A percentile compares a stretch with the other conserved stretches of the same genome.
These are phyloP conservation scores for Noctuana brunneofusca DNA, from an alignment of 2,888 invertebrate species.

Conservation along the genomic window DNA sequence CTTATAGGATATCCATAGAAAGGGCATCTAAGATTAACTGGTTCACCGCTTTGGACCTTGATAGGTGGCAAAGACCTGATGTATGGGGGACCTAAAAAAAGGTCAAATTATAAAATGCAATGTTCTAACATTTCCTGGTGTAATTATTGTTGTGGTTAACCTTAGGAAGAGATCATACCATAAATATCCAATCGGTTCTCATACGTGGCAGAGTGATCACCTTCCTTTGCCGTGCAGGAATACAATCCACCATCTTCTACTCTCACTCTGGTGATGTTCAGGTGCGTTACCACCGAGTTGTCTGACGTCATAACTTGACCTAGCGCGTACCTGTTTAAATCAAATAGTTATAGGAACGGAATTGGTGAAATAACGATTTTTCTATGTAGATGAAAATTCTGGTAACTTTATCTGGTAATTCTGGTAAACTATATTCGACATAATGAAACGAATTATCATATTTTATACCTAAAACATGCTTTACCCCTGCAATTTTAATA, in stretches of 20 bases:
- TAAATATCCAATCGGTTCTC: slow-evolving; percentile 80
- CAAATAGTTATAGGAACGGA: slow-evolving; percentile 23
- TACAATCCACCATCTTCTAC: slow-evolving; percentile 85
- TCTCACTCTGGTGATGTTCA: slow-evolving; percentile 81
- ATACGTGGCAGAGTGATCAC: slow-evolving; percentile 62
- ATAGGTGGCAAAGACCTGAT: slow-evolving; percentile 88
- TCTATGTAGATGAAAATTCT: too few relatives aligned
- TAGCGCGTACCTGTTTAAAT: slow-evolving; percentile 63
- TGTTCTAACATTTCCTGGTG: neutral
- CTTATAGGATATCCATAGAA: slow-evolving; percentile 94
- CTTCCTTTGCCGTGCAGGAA: slow-evolving; percentile 80
- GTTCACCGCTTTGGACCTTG: slow-evolving; percentile 90
- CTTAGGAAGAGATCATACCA: slow-evolving; percentile 47
- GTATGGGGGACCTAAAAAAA: slow-evolving; percentile 86
- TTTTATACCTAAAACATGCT: too few relatives aligned
- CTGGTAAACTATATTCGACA: too few relatives aligned
- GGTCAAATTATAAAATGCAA: neutral
- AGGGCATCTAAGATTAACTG: slow-evolving; percentile 90
- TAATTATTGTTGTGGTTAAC: neutral
- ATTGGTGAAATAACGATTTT: neutral
- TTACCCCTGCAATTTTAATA: too few relatives aligned
- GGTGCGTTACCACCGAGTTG: slow-evolving; percentile 70
- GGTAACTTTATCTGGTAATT: too few relatives aligned
- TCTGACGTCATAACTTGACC: slow-evolving; percentile 77
- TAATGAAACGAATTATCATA: too few relatives aligned